A percentile compares a stretch with the other conserved stretches of the same genome.
phyloP scores from a whole-genome alignment of 2,797 vertebrate genomes.

The Xiphorhynchus erythropygius region DNA sequence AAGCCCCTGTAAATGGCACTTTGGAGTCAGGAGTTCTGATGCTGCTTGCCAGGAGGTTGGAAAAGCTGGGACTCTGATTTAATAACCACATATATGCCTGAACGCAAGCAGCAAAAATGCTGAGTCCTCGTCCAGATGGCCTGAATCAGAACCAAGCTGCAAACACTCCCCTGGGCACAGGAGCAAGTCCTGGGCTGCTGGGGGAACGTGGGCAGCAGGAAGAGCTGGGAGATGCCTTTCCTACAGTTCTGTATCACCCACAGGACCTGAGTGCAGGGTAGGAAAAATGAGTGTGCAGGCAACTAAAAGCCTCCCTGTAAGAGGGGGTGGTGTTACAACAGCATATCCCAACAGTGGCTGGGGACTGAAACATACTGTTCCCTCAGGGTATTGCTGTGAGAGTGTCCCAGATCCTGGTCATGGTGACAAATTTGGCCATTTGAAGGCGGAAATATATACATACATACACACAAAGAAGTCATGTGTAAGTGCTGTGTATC shows the following conservation, averaged over 20 bases:
- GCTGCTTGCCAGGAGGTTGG: neutral
- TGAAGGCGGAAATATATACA: neutral
- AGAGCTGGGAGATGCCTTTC: neutral
- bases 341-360: neutral
- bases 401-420: neutral
- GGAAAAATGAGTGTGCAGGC: neutral
- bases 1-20: neutral
- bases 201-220: neutral
- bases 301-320: neutral
- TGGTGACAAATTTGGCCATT: neutral
- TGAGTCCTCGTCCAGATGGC: slow-evolving; percentile 27
- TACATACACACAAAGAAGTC: neutral
- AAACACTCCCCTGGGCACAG: neutral
- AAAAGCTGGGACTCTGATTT: neutral
- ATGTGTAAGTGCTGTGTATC: neutral
- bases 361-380: fast-evolving
- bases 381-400: fast-evolving
- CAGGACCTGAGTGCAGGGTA: neutral
- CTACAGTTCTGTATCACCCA: neutral
- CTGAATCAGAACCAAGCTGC: neutral
- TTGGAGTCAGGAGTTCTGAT: neutral
- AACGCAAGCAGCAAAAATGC: neutral
- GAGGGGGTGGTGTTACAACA: neutral
- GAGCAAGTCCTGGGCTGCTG: neutral
- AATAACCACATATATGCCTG: neutral